These are phyloP conservation scores for Cephalotes varians DNA, from an alignment of 2,888 invertebrate species.

Conservation along the genomic window DNA sequence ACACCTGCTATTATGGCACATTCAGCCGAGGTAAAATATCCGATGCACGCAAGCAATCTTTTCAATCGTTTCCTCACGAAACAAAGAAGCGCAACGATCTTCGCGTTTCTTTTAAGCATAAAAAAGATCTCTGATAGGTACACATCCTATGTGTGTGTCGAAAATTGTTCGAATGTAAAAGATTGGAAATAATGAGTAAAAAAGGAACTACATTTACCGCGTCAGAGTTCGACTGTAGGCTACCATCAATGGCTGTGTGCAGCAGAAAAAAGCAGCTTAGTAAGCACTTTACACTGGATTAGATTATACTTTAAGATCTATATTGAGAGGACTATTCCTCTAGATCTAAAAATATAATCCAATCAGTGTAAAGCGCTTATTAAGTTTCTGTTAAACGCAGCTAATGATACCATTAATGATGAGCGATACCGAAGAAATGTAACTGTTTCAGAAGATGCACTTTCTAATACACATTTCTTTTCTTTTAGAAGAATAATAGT, in stretches of 20 bases:
- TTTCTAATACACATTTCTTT: conserved; percentile 16
- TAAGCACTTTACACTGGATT: no score
- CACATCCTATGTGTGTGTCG: conserved; percentile 39
- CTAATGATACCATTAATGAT: not conserved
- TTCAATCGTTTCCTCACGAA: conserved; percentile 53
- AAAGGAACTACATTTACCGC: conserved; percentile 5
- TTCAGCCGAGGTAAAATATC: conserved; percentile 14
- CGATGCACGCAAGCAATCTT: conserved; percentile 62
- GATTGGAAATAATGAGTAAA: conserved; percentile 34
- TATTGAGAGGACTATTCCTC: no score
- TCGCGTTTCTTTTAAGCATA: not conserved
- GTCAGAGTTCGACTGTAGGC: not conserved
- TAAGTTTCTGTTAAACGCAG: no score
- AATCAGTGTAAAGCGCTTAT: no score
- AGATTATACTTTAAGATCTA: no score
- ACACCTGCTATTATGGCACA: conserved; percentile 56
- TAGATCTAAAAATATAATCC: no score
- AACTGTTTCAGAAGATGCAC: not conserved
- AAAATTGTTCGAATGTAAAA: conserved; percentile 58
- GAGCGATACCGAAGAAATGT: conserved; percentile 10
- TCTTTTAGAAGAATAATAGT: not conserved
- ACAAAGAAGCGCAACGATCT: conserved; percentile 23
- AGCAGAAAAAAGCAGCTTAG: no score
- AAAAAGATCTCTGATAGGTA: conserved; percentile 21
- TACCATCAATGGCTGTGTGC: conserved; percentile 11